phyloP scores from a whole-genome alignment of 2,113 vertebrate genomes.

The Stigmatopora nigra region DNA sequence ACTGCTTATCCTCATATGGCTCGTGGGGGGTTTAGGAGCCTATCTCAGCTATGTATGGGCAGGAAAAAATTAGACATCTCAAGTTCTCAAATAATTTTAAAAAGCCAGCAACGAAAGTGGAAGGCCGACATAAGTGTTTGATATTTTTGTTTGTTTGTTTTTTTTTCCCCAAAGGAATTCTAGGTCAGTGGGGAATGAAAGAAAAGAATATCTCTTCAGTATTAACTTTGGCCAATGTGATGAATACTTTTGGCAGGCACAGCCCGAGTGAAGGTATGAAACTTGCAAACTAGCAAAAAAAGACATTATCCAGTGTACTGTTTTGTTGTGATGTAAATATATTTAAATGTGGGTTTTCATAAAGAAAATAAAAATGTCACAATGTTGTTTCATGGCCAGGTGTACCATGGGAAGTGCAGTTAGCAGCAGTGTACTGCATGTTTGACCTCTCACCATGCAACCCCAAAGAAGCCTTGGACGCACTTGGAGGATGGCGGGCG shows the following conservation, averaged over 20 bases:
- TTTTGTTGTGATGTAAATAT: not conserved
- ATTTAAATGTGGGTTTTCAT: not conserved
- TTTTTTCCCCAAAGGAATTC: slow-evolving; percentile 71
- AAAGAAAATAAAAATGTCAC: not conserved
- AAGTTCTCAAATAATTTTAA: too few species aligned
- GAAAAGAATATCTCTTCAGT: slow-evolving; percentile 77
- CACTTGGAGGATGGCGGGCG: slow-evolving; percentile 75
- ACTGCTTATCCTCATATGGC: too few species aligned
- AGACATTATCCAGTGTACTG: not conserved
- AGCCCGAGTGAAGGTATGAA: slow-evolving; percentile 82
- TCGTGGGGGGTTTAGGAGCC: too few species aligned
- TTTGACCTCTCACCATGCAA: slow-evolving; percentile 84
- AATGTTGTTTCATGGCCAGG: slow-evolving; percentile 58
- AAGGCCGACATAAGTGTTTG: not conserved
- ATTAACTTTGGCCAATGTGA: slow-evolving; percentile 77
- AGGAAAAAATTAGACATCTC: too few species aligned
- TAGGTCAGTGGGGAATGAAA: slow-evolving; percentile 86
- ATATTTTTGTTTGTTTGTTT: not conserved
- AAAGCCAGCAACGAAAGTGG: too few species aligned
- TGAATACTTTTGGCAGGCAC: slow-evolving; percentile 81
- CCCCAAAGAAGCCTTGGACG: slow-evolving; percentile 73
- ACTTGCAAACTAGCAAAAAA: not conserved
- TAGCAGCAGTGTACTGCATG: slow-evolving; percentile 85
- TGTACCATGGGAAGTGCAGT: slow-evolving; percentile 85
- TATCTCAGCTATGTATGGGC: too few species aligned